phyloP scores from a whole-genome alignment of 2,888 invertebrate genomes.

The Ferdinandea cuprea region DNA sequence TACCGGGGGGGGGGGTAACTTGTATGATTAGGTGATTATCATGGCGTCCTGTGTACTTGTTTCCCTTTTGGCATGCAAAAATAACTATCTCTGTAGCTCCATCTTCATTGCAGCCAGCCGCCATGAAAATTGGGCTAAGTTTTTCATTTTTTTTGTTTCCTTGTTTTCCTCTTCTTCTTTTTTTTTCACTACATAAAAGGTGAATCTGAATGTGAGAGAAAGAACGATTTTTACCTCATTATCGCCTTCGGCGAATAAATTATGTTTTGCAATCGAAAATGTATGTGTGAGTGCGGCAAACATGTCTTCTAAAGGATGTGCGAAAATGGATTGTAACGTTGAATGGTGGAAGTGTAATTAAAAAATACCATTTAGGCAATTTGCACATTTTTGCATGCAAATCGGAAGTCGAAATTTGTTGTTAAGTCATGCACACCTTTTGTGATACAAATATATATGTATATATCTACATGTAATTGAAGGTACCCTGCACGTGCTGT shows the following conservation, averaged over 20 bases:
- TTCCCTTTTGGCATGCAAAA: constrained; percentile 59
- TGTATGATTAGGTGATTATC: constrained; percentile 74
- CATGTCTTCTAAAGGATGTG: constrained; percentile 10
- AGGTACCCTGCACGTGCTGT: not conserved
- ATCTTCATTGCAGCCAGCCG: constrained; percentile 70
- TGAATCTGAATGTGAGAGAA: constrained; percentile 29
- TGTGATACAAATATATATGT: too few relatives aligned
- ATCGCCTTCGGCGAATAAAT: constrained; percentile 83
- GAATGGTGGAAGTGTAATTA: constrained; percentile 45
- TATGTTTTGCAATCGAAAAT: constrained; percentile 78
- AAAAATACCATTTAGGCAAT: constrained; percentile 53
- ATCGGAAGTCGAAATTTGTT: constrained; percentile 52
- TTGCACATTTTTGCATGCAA: constrained; percentile 63
- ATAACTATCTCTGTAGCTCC: constrained; percentile 44
- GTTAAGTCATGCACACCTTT: constrained; percentile 41
- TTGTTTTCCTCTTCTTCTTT: too few relatives aligned
- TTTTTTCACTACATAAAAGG: constrained; percentile 25
- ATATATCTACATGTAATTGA: too few relatives aligned
- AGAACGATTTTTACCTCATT: constrained; percentile 81
- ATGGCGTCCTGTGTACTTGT: constrained; percentile 62
- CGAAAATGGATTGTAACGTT: constrained; percentile 35
- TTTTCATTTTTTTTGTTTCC: constrained; percentile 22
- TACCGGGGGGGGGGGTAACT: too few relatives aligned
- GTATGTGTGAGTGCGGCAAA: not conserved
- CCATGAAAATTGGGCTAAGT: constrained; percentile 71